Evolutionary conservation across 2,113 vertebrate species (phyloP).

Genomic region (Proterorhinus semilunaris): DNA sequence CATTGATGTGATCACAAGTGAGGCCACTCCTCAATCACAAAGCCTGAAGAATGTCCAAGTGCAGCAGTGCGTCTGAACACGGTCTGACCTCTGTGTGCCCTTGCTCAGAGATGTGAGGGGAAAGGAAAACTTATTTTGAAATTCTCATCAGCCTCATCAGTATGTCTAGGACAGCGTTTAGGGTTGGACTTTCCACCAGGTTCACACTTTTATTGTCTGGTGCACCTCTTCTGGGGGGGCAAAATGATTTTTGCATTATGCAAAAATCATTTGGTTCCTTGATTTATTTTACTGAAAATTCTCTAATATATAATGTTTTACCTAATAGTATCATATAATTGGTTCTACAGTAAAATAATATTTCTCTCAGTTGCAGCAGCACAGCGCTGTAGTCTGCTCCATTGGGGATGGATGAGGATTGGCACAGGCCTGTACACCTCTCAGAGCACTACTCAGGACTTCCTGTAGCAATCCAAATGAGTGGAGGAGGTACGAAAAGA

Average conservation of each 20-base stretch:
- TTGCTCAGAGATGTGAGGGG: slow-evolving; percentile 21
- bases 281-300: slow-evolving; percentile 43
- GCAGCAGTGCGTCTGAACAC: slow-evolving; percentile 14
- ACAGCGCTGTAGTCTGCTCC: slow-evolving; percentile 34
- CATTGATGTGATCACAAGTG: slow-evolving; percentile 22
- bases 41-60: slow-evolving; percentile 35
- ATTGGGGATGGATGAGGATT: slow-evolving; percentile 66
- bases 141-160: slow-evolving; percentile 70
- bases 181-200: slow-evolving; percentile 46
- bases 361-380: slow-evolving; percentile 44
- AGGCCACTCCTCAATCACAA: slow-evolving; percentile 37
- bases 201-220: slow-evolving; percentile 43
- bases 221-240: slow-evolving; percentile 42
- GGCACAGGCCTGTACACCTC: slow-evolving; percentile 36
- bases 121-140: slow-evolving; percentile 57
- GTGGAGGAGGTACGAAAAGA: slow-evolving; percentile 45
- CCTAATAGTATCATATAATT: slow-evolving; percentile 17
- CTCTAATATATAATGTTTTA: background rate
- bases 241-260: no score
- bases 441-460: slow-evolving; percentile 55
- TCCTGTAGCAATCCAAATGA: slow-evolving; percentile 55
- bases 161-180: slow-evolving; percentile 29
- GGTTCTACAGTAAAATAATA: slow-evolving; percentile 18
- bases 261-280: slow-evolving; percentile 10
- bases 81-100: slow-evolving; percentile 60